Evolutionary conservation across 2,888 invertebrate genomes (phyloP), one percentile per base, ranked within the genome.

Genomic region (Drosophila mercatorum): DNA sequence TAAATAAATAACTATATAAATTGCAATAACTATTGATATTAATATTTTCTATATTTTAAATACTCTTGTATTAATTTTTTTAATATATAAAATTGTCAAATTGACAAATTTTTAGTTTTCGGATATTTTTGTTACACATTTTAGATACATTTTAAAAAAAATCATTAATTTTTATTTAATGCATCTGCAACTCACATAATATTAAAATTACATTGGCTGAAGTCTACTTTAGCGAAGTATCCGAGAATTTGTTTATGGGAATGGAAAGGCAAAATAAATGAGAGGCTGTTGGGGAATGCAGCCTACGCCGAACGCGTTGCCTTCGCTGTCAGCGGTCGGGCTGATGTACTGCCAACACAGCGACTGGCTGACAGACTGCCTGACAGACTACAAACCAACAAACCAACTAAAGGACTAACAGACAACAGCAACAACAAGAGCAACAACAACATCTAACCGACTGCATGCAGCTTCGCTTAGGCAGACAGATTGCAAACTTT

Each of bases 261-360:
- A 72, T 66, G 31, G 36, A 22, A 7, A 4, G 8, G 2, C 17
- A 17, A 17, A 22, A 51, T 12, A 11, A 12, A 17, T 17, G 22
- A 28, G n/a, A 43, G 17, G n/a, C 36, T 53, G 44, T 14, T 60
- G 8, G 34, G 49, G 62, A 70, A 47, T 61, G 71, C 63, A 63
- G 62, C 49, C 58, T 52, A 62, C 57, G 47, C 47, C 64, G 31
- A 34, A 11, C 34, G 49, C 58, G 53, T 57, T 55, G 59, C 46
- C 53, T 38, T 59, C 49, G 57, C 56, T 73, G 61, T 47, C 72
- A 83, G 83, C 69, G 65, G 58, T 65, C 31, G 64, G 67, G 56
- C 65, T 85, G 78, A 78, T 80, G 80, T 72, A 78, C 80, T 80
- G 80, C 78, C 69, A 63, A 46, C 59, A 61, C 49, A 44, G 57